Evolutionary conservation across 2,797 vertebrate genomes (phyloP).

Genomic region (Sandelia bainsii): DNA sequence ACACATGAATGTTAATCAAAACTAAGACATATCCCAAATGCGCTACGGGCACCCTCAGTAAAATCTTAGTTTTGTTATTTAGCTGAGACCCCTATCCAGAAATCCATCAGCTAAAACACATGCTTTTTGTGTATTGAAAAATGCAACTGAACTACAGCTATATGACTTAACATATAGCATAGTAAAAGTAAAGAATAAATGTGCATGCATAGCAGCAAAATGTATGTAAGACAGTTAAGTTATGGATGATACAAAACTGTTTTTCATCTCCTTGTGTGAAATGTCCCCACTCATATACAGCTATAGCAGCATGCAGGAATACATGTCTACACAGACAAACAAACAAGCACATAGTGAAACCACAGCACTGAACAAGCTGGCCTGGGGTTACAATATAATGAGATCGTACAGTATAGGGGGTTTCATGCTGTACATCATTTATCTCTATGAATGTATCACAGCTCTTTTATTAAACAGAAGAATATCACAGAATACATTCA

Average conservation of each 20-base stretch:
- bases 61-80: slow-evolving; percentile 46
- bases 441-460: slow-evolving; percentile 34
- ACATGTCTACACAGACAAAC: slow-evolving; percentile 13
- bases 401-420: slow-evolving; percentile 28
- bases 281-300: background rate
- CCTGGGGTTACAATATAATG: slow-evolving; percentile 57
- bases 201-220: background rate
- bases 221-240: background rate
- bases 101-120: slow-evolving; percentile 23
- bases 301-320: background rate
- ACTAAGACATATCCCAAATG: slow-evolving; percentile 48
- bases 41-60: slow-evolving; percentile 32
- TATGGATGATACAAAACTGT: background rate
- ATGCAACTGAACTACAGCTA: background rate
- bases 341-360: slow-evolving; percentile 11
- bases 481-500: slow-evolving; percentile 21
- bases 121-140: slow-evolving; percentile 4
- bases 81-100: slow-evolving; percentile 34
- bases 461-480: slow-evolving; percentile 36
- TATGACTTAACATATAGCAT: background rate
- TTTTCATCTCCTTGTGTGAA: slow-evolving; percentile 1
- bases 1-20: slow-evolving; percentile 68
- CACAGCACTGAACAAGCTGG: slow-evolving; percentile 20
- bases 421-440: slow-evolving; percentile 34
- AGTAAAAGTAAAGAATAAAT: background rate